These are phyloP conservation scores for Streptopelia turtur DNA, from an alignment of 2,797 vertebrate genomes.

Conservation along the genomic window DNA sequence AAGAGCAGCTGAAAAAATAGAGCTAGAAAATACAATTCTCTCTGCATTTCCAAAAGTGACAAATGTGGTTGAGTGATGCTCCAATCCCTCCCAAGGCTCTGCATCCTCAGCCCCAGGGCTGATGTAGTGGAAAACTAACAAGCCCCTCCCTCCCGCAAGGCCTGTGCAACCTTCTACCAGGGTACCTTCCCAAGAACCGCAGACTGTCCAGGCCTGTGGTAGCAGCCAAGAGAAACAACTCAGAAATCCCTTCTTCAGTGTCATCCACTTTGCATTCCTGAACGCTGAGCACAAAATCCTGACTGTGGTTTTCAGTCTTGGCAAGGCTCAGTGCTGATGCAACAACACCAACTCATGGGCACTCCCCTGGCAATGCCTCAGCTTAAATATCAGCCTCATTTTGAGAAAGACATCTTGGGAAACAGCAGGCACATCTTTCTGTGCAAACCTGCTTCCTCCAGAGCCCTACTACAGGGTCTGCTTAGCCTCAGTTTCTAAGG, in stretches of 20 bases:
- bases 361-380: constrained; percentile 42
- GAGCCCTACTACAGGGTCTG: not conserved
- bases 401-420: not conserved
- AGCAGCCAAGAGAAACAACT: constrained; percentile 57
- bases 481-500: not conserved
- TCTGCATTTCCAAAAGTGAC: constrained; percentile 66
- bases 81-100: not conserved
- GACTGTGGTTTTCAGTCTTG: constrained; percentile 53
- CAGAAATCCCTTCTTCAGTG: constrained; percentile 44
- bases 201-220: constrained; percentile 10
- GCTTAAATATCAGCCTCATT: not conserved
- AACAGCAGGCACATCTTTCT: not conserved
- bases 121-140: not conserved
- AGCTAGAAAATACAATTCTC: constrained; percentile 65
- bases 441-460: not conserved
- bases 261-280: constrained; percentile 75
- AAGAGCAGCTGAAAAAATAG: constrained; percentile 67
- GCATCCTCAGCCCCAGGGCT: not conserved
- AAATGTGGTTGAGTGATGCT: constrained; percentile 28
- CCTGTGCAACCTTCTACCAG: constrained; percentile 1
- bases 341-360: constrained; percentile 12
- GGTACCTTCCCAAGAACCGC: constrained; percentile 27
- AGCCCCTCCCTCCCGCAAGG: not conserved
- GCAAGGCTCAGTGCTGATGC: constrained; percentile 30
- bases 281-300: constrained; percentile 58